These are phyloP conservation scores for Drosophila monieri DNA, from an alignment of 2,888 invertebrate genomes.

Conservation along the genomic window DNA sequence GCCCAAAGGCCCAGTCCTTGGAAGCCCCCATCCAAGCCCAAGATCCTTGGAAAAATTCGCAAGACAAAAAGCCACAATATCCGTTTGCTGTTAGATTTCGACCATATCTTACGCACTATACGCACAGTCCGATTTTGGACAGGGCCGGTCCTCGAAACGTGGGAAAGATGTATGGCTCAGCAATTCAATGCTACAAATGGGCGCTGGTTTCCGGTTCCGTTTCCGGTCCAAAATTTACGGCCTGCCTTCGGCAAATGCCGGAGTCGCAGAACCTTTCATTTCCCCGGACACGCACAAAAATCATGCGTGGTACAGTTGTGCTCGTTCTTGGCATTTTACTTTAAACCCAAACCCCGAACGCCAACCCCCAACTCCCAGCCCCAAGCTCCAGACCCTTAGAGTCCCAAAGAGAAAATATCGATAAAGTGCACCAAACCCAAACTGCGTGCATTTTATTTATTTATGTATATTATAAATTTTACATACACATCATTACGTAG, in stretches of 20 bases:
- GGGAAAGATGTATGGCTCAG: slow-evolving; percentile 55
- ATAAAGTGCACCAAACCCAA: slow-evolving; percentile 35
- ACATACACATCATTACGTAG: slow-evolving; percentile 75
- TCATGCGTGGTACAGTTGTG: slow-evolving; percentile 43
- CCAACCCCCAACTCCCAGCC: background rate
- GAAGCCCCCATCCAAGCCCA: background rate
- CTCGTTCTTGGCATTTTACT: slow-evolving; percentile 13
- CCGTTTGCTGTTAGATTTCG: slow-evolving; percentile 72
- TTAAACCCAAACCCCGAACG: slow-evolving; percentile 32
- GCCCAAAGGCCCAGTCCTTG: background rate
- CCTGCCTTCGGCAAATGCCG: slow-evolving; percentile 7
- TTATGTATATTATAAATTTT: slow-evolving; percentile 73
- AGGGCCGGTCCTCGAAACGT: slow-evolving; percentile 24
- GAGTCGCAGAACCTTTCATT: slow-evolving; percentile 59
- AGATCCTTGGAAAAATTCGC: slow-evolving; percentile 46
- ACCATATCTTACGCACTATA: slow-evolving; percentile 63
- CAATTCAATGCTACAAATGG: slow-evolving; percentile 68
- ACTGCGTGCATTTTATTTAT: slow-evolving; percentile 75
- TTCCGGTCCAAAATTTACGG: slow-evolving; percentile 66
- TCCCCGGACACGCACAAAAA: slow-evolving; percentile 52
- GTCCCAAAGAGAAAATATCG: slow-evolving; percentile 44
- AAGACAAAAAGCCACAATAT: slow-evolving; percentile 73
- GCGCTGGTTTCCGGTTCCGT: slow-evolving; percentile 76
- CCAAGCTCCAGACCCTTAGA: too few species aligned
- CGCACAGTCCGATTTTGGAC: slow-evolving; percentile 56